Conservation (phyloP, 2,797 vertebrate genomes). For the Falco cherrug region DNA sequence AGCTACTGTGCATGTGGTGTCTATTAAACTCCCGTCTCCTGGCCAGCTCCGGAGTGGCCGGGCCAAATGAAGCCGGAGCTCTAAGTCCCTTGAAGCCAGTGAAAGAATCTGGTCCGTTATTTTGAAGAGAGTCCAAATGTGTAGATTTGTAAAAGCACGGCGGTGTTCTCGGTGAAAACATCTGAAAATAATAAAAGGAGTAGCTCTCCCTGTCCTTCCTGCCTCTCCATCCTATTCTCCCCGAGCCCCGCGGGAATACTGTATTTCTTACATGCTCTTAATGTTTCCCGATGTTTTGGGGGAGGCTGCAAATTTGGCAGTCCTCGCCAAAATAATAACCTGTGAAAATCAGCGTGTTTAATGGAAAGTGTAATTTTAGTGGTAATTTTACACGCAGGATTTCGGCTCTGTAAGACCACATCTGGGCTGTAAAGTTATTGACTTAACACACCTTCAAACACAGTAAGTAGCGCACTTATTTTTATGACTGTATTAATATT, state of each 20-base stretch:
- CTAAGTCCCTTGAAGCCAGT: not conserved
- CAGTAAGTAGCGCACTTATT: not conserved
- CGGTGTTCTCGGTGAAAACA: slow-evolving; percentile 8
- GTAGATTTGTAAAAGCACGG: not conserved
- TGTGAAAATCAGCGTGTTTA: not conserved
- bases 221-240: not conserved
- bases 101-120: not conserved
- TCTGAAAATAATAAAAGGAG: slow-evolving; percentile 54
- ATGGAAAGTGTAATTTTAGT: not conserved
- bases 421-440: slow-evolving; percentile 17
- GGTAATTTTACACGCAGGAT: slow-evolving; percentile 7
- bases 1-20: slow-evolving; percentile 63
- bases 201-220: slow-evolving; percentile 26
- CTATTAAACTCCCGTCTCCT: slow-evolving; percentile 21
- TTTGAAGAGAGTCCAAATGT: not conserved
- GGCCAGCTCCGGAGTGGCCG: not conserved
- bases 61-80: not conserved
- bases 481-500: not conserved
- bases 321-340: not conserved
- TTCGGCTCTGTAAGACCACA: not conserved
- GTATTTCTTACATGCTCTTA: rapidly evolving
- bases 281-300: not conserved
- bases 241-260: not conserved
- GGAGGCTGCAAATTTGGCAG: not conserved
- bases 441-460: slow-evolving; percentile 9